Conservation (phyloP, 2,888 invertebrate genomes). For the Dastarcus helophoroides region DNA sequence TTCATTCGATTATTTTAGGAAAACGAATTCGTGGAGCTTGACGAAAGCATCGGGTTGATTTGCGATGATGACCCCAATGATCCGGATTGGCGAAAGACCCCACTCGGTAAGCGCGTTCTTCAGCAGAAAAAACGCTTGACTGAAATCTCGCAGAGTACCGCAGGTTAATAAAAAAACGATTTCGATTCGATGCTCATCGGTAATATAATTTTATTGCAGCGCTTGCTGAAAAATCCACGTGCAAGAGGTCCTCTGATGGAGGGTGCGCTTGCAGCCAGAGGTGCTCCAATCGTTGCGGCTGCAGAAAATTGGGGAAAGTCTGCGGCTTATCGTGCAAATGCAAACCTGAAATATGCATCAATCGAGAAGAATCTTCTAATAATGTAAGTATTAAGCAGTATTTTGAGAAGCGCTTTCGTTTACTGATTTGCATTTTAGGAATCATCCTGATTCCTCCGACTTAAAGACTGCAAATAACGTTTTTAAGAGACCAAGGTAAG, state of each 20-base stretch:
- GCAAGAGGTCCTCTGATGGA: slow-evolving; percentile 47
- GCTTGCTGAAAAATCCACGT: too few relatives aligned
- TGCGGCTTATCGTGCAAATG: slow-evolving; percentile 47
- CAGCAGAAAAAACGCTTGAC: slow-evolving; percentile 14
- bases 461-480: slow-evolving; percentile 7
- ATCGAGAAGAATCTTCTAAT: slow-evolving; percentile 16
- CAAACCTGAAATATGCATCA: slow-evolving; percentile 36
- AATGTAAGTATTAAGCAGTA: neutral
- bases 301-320: slow-evolving; percentile 40
- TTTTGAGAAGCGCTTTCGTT: neutral
- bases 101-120: slow-evolving; percentile 40
- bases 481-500: slow-evolving; percentile 16
- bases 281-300: slow-evolving; percentile 48
- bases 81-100: slow-evolving; percentile 62
- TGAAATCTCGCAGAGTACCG: neutral
- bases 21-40: too few relatives aligned
- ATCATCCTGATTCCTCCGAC: slow-evolving; percentile 3
- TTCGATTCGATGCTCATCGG: slow-evolving; percentile 4
- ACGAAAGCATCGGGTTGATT: too few relatives aligned
- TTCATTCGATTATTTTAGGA: slow-evolving; percentile 6
- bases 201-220: neutral
- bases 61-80: slow-evolving; percentile 37
- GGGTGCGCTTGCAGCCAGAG: slow-evolving; percentile 50
- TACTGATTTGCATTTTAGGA: slow-evolving; percentile 1
- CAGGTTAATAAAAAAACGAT: slow-evolving; percentile 2